phyloP scores from a whole-genome alignment of 2,113 vertebrate species.

The Guaruba guarouba region DNA sequence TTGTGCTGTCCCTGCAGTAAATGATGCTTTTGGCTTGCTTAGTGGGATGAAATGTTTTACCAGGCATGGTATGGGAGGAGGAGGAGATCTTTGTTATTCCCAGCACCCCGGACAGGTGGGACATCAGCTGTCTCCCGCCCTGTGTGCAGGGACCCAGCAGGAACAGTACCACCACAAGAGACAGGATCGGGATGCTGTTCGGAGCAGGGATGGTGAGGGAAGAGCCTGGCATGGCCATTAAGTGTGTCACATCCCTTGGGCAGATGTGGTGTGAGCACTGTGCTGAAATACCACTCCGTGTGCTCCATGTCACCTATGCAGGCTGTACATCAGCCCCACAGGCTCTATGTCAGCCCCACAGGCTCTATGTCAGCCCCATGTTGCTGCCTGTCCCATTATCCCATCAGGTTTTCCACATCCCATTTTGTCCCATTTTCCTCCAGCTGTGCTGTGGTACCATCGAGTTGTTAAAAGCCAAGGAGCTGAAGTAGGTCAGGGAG shows the following conservation, averaged over 20 bases:
- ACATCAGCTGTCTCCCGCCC: neutral
- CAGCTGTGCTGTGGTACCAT: neutral
- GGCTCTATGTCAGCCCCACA: neutral
- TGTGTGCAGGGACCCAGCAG: neutral
- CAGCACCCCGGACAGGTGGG: neutral
- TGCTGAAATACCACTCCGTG: neutral
- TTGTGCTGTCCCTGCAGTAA: neutral
- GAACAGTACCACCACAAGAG: fast-evolving
- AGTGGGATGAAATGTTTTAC: neutral
- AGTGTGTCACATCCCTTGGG: neutral
- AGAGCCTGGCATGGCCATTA: neutral
- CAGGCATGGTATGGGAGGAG: neutral
- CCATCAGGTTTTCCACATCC: fast-evolving
- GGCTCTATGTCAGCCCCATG: too few species aligned
- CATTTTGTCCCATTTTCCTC: neutral
- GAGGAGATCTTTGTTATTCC: neutral
- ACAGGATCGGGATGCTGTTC: neutral
- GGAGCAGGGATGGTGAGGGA: neutral
- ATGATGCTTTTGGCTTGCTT: fast-evolving
- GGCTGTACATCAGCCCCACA: too few species aligned
- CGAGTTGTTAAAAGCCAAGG: neutral
- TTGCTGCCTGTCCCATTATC: neutral
- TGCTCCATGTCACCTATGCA: neutral
- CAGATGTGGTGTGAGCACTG: fast-evolving
- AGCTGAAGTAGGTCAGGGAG: constrained; percentile 16